phyloP scores from a whole-genome alignment of 2,797 vertebrate species.

The Taeniopygia guttata region DNA sequence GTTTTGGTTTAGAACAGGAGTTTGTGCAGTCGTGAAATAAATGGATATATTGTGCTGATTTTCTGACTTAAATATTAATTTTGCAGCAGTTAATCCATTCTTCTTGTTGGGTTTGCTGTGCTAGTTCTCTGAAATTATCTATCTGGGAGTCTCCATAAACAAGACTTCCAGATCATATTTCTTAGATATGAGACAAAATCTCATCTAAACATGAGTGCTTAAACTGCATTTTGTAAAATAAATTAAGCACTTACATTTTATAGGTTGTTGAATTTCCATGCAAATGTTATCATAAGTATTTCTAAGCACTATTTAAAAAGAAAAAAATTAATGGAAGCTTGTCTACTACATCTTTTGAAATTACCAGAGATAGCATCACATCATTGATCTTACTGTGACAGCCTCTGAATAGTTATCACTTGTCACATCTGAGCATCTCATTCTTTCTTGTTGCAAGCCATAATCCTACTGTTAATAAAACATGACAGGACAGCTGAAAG shows the following conservation, averaged over 20 bases:
- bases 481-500: conserved; percentile 1
- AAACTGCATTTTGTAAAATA: not conserved
- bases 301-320: not conserved
- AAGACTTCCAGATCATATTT: not conserved
- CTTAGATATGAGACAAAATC: not conserved
- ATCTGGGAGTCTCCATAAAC: not conserved
- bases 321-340: not conserved
- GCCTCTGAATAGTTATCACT: conserved; percentile 18
- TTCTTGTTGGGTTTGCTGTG: not conserved
- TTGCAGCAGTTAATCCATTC: not conserved
- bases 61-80: not conserved
- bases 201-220: not conserved
- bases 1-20: not conserved
- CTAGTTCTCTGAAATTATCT: not conserved
- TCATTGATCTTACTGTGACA: not conserved
- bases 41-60: not conserved
- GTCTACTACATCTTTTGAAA: not conserved
- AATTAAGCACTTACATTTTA: not conserved
- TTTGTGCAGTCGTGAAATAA: not conserved
- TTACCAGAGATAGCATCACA: not conserved
- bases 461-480: conserved; percentile 40
- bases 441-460: not conserved
- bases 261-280: not conserved
- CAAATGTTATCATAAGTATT: not conserved
- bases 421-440: conserved; percentile 17